Conservation (phyloP, 2,888 invertebrate genomes). For the Sepioteuthis lessoniana region DNA sequence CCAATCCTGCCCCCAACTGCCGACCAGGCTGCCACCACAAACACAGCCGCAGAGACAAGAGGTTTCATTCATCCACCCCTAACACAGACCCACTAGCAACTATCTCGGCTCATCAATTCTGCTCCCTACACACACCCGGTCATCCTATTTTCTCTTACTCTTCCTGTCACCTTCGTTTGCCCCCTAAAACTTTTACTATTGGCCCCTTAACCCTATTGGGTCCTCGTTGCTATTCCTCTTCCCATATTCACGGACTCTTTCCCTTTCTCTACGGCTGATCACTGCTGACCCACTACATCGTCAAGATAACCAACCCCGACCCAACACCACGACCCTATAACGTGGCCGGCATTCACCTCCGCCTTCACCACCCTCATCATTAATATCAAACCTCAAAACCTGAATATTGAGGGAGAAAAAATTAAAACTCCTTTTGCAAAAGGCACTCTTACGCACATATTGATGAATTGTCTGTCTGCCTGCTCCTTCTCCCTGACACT, state of each 20-base stretch:
- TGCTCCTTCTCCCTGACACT: background rate
- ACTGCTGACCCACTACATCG: slow-evolving; percentile 10
- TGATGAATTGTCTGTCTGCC: background rate
- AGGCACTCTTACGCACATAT: background rate
- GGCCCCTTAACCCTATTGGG: background rate
- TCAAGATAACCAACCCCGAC: background rate
- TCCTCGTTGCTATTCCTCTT: background rate
- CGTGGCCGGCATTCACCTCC: background rate
- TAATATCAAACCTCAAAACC: slow-evolving; percentile 33
- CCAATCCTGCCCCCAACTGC: background rate
- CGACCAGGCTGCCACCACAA: slow-evolving; percentile 33
- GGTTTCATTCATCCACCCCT: background rate
- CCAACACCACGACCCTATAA: background rate
- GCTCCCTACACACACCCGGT: background rate
- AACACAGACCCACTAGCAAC: background rate
- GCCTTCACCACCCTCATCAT: slow-evolving; percentile 33
- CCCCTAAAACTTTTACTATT: background rate
- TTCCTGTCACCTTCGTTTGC: background rate
- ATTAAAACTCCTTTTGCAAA: background rate
- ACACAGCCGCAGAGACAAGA: slow-evolving; percentile 23
- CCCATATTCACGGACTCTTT: background rate
- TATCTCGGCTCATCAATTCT: slow-evolving; percentile 23
- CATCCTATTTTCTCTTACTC: background rate
- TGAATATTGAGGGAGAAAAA: background rate
- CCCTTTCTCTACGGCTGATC: background rate